phyloP scores from a whole-genome alignment of 2,797 vertebrate genomes.

The Sebastes itinus region DNA sequence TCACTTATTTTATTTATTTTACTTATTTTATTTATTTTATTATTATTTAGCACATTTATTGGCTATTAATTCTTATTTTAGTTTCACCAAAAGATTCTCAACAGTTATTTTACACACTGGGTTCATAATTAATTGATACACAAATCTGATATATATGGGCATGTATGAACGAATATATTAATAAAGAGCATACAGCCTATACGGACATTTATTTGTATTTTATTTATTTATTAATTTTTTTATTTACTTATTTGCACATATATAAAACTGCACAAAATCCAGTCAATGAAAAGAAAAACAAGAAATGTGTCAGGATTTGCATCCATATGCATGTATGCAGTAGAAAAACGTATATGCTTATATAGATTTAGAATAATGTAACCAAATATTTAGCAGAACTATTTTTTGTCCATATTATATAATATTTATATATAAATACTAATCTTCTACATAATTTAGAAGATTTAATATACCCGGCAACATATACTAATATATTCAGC shows the following conservation, averaged over 20 bases:
- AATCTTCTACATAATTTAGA: no score
- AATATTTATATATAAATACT: not conserved
- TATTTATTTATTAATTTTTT: no score
- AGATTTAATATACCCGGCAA: not conserved
- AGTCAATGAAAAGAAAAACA: no score
- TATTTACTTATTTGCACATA: no score
- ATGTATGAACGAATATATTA: not conserved
- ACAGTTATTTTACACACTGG: not conserved
- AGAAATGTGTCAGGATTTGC: no score
- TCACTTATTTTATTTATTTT: no score
- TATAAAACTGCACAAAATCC: no score
- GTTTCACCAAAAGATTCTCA: not conserved
- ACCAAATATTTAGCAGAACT: not conserved
- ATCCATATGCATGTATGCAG: not conserved
- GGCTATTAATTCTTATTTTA: not conserved
- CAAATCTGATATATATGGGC: not conserved
- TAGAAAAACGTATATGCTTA: fast-evolving
- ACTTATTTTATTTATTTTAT: not conserved
- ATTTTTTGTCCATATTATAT: not conserved
- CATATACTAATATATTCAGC: not conserved
- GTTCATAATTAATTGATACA: not conserved
- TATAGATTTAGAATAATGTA: no score
- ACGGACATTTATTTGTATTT: not conserved
- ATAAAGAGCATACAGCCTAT: not conserved
- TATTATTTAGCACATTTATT: no score